These are phyloP conservation scores for Sabellastarte sp. DNA, from an alignment of 2,888 invertebrate genomes.

Conservation along the genomic window DNA sequence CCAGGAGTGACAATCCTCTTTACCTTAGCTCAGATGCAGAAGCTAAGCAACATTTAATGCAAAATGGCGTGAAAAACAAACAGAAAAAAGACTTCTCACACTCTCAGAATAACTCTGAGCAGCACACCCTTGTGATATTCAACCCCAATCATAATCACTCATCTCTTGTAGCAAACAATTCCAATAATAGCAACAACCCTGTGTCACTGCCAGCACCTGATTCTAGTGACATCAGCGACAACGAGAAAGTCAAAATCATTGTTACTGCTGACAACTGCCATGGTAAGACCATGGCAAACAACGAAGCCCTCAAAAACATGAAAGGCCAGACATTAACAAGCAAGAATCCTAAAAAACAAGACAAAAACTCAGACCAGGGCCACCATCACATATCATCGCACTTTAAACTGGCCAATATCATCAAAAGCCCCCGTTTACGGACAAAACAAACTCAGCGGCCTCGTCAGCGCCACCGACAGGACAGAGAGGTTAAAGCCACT, in stretches of 20 bases:
- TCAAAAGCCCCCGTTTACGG: not conserved
- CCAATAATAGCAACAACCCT: not conserved
- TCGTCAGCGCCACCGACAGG: constrained; percentile 31
- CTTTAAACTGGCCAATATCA: not conserved
- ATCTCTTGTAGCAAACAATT: not conserved
- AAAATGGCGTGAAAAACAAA: not conserved
- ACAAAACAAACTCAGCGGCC: not conserved
- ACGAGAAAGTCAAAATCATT: not conserved
- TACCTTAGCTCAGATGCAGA: not conserved
- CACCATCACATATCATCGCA: not conserved
- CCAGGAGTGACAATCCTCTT: too few relatives aligned
- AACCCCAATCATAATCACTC: not conserved
- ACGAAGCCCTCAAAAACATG: not conserved
- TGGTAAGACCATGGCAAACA: not conserved
- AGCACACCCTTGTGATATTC: not conserved
- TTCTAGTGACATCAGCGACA: too few relatives aligned
- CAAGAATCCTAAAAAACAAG: not conserved
- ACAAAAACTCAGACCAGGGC: not conserved
- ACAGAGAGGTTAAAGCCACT: constrained; percentile 56
- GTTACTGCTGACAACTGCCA: not conserved
- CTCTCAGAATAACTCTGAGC: not conserved
- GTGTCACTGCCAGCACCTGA: too few relatives aligned
- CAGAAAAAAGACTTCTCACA: not conserved
- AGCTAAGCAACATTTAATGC: too few relatives aligned
- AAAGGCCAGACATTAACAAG: not conserved